Conservation (phyloP, 2,888 invertebrate species). For the Flexamia atlantica region DNA sequence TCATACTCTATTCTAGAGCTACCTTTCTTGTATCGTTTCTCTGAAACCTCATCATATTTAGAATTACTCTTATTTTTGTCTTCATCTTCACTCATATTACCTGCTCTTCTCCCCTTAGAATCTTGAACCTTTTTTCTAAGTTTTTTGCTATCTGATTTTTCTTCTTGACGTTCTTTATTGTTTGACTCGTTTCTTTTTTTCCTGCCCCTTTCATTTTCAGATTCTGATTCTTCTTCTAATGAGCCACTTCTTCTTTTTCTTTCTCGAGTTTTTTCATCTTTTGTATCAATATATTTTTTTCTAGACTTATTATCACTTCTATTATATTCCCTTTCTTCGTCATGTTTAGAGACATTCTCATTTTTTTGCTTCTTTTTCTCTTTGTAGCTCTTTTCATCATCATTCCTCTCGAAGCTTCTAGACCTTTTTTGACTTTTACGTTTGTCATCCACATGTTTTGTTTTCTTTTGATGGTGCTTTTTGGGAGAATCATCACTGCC, state of each 20-base stretch:
- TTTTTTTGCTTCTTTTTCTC: conserved; percentile 30
- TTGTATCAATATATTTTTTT: neutral
- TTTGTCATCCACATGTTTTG: neutral
- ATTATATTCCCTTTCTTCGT: conserved; percentile 17
- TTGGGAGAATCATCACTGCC: conserved; percentile 8
- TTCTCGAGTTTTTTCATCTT: conserved; percentile 13
- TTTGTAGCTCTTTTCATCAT: conserved; percentile 15
- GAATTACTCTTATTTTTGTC: neutral
- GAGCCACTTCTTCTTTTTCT: conserved; percentile 1
- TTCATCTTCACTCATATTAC: conserved; percentile 16
- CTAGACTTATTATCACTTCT: neutral
- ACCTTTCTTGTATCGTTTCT: conserved; percentile 35
- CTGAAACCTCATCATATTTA: conserved; percentile 31
- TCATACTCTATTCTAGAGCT: neutral
- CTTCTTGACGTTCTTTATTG: conserved; percentile 9
- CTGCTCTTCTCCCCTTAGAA: conserved; percentile 55
- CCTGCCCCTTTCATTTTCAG: neutral
- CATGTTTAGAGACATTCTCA: conserved; percentile 1
- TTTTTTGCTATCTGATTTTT: conserved; percentile 8
- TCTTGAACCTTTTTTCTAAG: conserved; percentile 48
- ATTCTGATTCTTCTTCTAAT: neutral
- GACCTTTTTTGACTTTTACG: conserved; percentile 19
- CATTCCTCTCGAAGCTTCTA: conserved; percentile 6
- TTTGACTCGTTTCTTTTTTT: conserved; percentile 30
- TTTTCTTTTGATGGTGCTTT: neutral